These are phyloP conservation scores for Lottia scabra DNA, from an alignment of 2,888 invertebrate genomes.

Conservation along the genomic window DNA sequence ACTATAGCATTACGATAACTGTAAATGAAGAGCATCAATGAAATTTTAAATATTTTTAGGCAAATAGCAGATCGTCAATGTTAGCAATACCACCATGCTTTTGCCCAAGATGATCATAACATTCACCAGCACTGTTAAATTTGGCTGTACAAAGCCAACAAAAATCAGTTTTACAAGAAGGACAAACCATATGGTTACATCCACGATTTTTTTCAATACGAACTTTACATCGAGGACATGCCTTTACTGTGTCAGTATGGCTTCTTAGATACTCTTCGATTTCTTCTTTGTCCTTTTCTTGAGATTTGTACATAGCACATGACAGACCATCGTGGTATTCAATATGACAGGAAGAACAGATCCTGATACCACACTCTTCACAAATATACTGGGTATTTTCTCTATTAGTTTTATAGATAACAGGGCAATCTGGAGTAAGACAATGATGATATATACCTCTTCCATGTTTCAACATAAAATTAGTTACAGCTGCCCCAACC, in stretches of 20 bases:
- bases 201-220: slow-evolving; percentile 58
- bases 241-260: slow-evolving; percentile 40
- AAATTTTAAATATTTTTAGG: background rate
- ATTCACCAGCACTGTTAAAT: slow-evolving; percentile 31
- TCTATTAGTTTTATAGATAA: slow-evolving; percentile 48
- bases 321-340: slow-evolving; percentile 54
- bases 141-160: slow-evolving; percentile 57
- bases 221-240: slow-evolving; percentile 53
- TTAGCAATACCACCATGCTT: slow-evolving; percentile 32
- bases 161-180: slow-evolving; percentile 46
- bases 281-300: slow-evolving; percentile 29
- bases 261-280: slow-evolving; percentile 41
- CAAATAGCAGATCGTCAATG: background rate
- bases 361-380: slow-evolving; percentile 38
- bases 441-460: slow-evolving; percentile 46
- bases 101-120: slow-evolving; percentile 49
- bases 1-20: too few relatives aligned
- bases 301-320: slow-evolving; percentile 44
- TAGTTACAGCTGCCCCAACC: slow-evolving; percentile 37
- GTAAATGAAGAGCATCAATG: too few relatives aligned
- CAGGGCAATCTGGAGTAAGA: slow-evolving; percentile 56
- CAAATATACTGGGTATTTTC: slow-evolving; percentile 38
- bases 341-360: slow-evolving; percentile 53
- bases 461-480: slow-evolving; percentile 40
- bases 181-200: slow-evolving; percentile 58